These are phyloP conservation scores for Ceryle rudis DNA, from an alignment of 2,797 vertebrate genomes.

Conservation along the genomic window DNA sequence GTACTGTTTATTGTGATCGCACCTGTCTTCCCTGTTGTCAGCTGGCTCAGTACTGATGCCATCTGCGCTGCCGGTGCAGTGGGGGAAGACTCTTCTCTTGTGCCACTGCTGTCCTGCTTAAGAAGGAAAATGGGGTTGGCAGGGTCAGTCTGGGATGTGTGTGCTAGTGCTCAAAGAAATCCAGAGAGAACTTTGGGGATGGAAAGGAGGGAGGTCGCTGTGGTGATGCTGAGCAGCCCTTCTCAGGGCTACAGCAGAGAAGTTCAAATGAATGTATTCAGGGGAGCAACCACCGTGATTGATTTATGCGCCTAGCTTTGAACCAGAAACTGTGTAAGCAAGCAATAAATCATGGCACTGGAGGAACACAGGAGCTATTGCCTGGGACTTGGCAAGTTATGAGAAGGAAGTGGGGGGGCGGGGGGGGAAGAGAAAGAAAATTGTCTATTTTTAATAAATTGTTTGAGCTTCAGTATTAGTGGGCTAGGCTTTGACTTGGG, in stretches of 20 bases:
- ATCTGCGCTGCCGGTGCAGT: background rate
- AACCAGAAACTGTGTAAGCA: constrained; percentile 10
- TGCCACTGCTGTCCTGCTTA: background rate
- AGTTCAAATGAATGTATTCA: background rate
- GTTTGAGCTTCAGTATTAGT: background rate
- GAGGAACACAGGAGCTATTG: constrained; percentile 20
- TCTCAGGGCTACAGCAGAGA: background rate
- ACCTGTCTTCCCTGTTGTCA: background rate
- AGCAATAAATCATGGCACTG: constrained; percentile 39
- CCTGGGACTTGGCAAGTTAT: background rate
- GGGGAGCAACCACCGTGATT: background rate
- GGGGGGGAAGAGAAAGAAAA: background rate
- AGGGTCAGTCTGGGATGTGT: background rate
- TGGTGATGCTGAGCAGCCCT: background rate
- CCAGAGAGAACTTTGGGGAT: background rate
- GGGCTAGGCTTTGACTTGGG: constrained; percentile 17
- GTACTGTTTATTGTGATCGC: background rate
- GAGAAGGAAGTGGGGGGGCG: background rate
- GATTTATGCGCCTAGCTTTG: constrained; percentile 4
- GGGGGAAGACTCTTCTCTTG: background rate
- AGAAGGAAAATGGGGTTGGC: background rate
- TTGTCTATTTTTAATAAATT: constrained; percentile 52
- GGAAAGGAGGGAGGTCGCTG: background rate
- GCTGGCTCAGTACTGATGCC: background rate
- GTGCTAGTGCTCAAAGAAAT: background rate